Conservation (phyloP, 2,888 invertebrate genomes). For the Drosophila tanythrix region DNA sequence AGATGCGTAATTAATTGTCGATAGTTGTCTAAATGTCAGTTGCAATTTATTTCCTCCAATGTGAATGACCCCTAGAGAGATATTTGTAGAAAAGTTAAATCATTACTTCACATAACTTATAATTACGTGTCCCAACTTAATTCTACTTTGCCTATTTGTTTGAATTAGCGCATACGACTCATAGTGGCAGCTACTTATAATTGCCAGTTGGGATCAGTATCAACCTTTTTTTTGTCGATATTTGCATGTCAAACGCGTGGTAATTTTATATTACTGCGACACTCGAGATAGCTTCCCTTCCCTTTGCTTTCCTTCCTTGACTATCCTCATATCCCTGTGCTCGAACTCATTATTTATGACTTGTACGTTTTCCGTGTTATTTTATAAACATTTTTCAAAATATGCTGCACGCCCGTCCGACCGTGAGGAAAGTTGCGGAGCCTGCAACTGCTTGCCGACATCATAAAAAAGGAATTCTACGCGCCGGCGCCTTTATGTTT, state of each 20-base stretch:
- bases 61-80: conserved; percentile 35
- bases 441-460: conserved; percentile 66
- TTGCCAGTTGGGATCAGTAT: conserved; percentile 38
- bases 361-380: conserved; percentile 77
- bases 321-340: not conserved
- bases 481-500: conserved; percentile 75
- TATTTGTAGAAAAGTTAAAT: not conserved
- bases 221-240: conserved; percentile 48
- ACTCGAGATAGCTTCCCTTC: conserved; percentile 35
- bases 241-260: conserved; percentile 78
- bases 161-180: conserved; percentile 38
- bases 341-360: conserved; percentile 79
- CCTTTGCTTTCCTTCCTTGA: not conserved
- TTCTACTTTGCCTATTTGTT: not conserved
- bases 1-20: conserved; percentile 73
- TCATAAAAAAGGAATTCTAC: conserved; percentile 68
- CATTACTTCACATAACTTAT: not conserved
- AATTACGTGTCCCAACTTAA: not conserved
- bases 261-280: conserved; percentile 74
- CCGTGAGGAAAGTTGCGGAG: conserved; percentile 29
- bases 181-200: conserved; percentile 27
- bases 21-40: conserved; percentile 74
- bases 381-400: conserved; percentile 80
- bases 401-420: conserved; percentile 58
- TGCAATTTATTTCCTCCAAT: conserved; percentile 69